Base-by-base conservation (phyloP, 2,797 vertebrate species). In the Melanotaenia trifasciata region DNA sequence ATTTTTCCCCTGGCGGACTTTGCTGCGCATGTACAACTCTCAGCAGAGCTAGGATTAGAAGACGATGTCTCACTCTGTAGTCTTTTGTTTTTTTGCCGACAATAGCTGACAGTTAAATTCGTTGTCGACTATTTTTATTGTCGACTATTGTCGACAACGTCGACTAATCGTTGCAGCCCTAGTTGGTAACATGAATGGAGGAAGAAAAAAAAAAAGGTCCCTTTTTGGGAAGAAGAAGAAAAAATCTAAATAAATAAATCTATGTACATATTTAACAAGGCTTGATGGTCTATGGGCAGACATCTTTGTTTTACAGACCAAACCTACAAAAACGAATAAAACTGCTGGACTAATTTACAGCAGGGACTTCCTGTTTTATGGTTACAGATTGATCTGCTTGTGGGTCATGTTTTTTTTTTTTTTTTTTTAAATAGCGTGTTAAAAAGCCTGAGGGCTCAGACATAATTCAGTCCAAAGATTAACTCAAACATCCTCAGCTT, bases 401-500 rank as follows among this genome's bases (percentile, higher is more conserved):
- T 30, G 43, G 14, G 60, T 69, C 20, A 74, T 58, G 22, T 26
- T 70, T 54, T 43, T 13, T 14, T 38, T 12, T 38, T 12, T 10
- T 9, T 12, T 7, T 69, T 57, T 36, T 28, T 56, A 22, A 1
- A 56, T 45, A 33, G 59, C 47, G 73, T 47, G 33, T 28, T 1
- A 1, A 72, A 80, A 70, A 28, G 16, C 53, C 58, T 22, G 1
- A 43, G 30, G 35, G 38, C 16, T 10, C 1, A 4, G 58, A 40
- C n/a, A 0, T 45, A 12, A 30, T 6, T 20, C 26, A 45, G 67
- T 64, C 81, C 24, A 84, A 66, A 79, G 51, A 75, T 75, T 35
- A 84, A 79, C 70, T 40, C 33, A 56, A 62, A 79, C 63, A 57
- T 72, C 70, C 79, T 61, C 69, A 28, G 45, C 54, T 1, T 53